Base-by-base conservation (phyloP, 1,140 invertebrate species). In the Bombus waltoni region DNA sequence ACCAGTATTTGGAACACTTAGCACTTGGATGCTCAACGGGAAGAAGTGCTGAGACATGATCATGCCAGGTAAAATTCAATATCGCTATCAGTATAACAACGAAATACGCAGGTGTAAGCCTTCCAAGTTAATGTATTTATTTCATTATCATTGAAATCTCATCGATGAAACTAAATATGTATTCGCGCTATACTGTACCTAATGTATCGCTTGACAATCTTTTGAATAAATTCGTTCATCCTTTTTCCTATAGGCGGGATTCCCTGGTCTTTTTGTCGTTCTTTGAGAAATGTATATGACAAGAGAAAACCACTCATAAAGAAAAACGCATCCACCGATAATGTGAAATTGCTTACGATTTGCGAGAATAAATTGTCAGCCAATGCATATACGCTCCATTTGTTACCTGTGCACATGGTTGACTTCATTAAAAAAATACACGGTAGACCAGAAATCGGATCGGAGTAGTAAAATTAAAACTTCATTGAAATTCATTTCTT, bases 1-100 rank as follows among this genome's bases (percentile, higher is more conserved):
- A 97, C 96, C 96, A 97, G 88, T 96, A 96, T 88, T 96, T 95
- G 0, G 94, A 86, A 86, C 96, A 97, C 95, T 92, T 47, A 96
- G 95, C 38, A 94, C 92, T 44, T 92, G 92, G 87, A 96, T 96
- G 35, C 92, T 92, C 75, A 53, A 95, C 92, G 81, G 96, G 94
- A 87, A 96, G 5, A n/a, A 65, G 96, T 35, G 95, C 90, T 0
- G 96, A 96, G 1, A 92, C 93, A 62, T 95, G 93, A 3, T 90
- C 92, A 42, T 96, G 94, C 90, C 95, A 96, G 22, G 92, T 92
- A 3, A 94, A 95, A 74, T 95, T 94, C 28, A 97, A 82, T 89
- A 96, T 95, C 4, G 95, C 87, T 42, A 96, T 93, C 70, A 95
- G 94, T 44, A 96, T 92, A 2, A 95, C 92, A 80, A 96, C 92